Evolutionary conservation across 2,888 invertebrate species (phyloP), one percentile per base, ranked within the genome.

Genomic region (Eupithecia pulchellata): DNA sequence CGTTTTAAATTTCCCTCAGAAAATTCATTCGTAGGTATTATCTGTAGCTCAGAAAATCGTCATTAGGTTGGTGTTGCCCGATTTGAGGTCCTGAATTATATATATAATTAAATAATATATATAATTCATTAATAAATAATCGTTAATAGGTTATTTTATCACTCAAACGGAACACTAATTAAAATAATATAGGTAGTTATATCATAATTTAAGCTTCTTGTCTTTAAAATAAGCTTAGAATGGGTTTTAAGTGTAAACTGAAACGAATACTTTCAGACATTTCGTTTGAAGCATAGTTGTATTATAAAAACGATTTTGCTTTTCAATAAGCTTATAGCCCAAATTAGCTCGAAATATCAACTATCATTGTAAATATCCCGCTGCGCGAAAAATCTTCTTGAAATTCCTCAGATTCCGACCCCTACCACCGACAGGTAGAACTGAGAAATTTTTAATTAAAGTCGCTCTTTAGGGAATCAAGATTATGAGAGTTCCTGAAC

Each of bases 71-170:
- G 78, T 77, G 80, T 82, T 80, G 81, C 79, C 87, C 79, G 82
- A 73, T 78, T 76, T 68, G 66, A 79, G 86, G 83, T 91, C 90
- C 82, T 91, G 90, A 90, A 89, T 89, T 72, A 91, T 87, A 90
- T 84, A 82, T 86, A 86, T 77, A 27, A 11, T 55, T 55, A n/a
- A n/a, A n/a, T n/a, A n/a, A n/a, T n/a, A n/a, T n/a, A n/a, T n/a
- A n/a, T n/a, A n/a, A n/a, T n/a, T n/a, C n/a, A n/a, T n/a, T n/a
- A n/a, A n/a, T n/a, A n/a, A n/a, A n/a, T n/a, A n/a, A n/a, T n/a
- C n/a, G n/a, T n/a, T n/a, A n/a, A n/a, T n/a, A n/a, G n/a, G n/a
- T n/a, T n/a, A n/a, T n/a, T n/a, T n/a, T n/a, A n/a, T n/a, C n/a
- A n/a, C n/a, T n/a, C n/a, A n/a, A n/a, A n/a, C n/a, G n/a, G n/a